These are phyloP conservation scores for Athetis lepigone DNA, from an alignment of 2,888 invertebrate species.

Conservation along the genomic window DNA sequence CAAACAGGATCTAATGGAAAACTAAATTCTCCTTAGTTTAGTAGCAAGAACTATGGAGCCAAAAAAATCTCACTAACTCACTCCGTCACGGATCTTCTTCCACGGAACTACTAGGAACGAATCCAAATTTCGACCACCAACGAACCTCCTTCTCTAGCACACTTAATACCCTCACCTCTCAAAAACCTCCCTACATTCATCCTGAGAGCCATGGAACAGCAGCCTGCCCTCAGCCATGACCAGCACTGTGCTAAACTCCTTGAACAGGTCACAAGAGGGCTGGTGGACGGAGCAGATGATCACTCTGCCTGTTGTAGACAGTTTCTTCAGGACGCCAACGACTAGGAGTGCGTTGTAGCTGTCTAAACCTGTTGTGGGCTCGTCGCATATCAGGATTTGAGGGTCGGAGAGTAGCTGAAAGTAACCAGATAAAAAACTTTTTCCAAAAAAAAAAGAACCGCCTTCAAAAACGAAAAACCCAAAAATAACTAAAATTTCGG, in stretches of 20 bases:
- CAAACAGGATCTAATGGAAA: too few relatives aligned
- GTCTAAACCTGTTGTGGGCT: slow-evolving; percentile 97
- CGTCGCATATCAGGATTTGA: slow-evolving; percentile 96
- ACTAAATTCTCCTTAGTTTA: too few relatives aligned
- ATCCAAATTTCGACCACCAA: too few relatives aligned
- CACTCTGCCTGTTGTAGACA: slow-evolving; percentile 92
- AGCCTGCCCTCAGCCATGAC: slow-evolving; percentile 94
- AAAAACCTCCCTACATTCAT: slow-evolving; percentile 92
- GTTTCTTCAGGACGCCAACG: slow-evolving; percentile 92
- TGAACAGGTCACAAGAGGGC: slow-evolving; percentile 95
- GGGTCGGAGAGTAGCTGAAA: slow-evolving; percentile 95
- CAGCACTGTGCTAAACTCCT: slow-evolving; percentile 94
- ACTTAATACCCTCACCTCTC: slow-evolving; percentile 86
- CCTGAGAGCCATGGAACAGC: slow-evolving; percentile 94
- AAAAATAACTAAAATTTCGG: too few relatives aligned
- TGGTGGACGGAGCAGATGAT: slow-evolving; percentile 97
- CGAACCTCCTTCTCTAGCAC: too few relatives aligned
- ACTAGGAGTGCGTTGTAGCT: slow-evolving; percentile 96
- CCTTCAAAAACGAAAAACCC: too few relatives aligned
- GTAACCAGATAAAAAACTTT: too few relatives aligned
- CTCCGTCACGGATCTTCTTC: too few relatives aligned
- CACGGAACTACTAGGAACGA: too few relatives aligned
- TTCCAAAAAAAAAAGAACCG: too few relatives aligned
- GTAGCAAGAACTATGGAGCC: too few relatives aligned
- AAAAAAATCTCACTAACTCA: too few relatives aligned